Conservation (phyloP, 2,797 vertebrate genomes). For the Peromyscus aztecus region DNA sequence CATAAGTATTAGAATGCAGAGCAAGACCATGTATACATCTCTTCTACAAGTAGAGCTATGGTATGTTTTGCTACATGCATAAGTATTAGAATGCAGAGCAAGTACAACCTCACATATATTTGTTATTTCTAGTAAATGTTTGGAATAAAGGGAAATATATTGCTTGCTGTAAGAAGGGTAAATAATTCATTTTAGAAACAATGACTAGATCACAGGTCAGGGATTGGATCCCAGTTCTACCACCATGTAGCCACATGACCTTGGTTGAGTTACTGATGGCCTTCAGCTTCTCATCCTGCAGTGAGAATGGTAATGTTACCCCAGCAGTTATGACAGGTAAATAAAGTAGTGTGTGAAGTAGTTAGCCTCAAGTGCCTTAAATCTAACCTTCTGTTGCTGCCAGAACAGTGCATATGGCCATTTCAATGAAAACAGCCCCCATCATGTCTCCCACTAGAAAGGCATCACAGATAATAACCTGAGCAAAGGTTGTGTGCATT, state of each 20-base stretch:
- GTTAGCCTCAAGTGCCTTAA: background rate
- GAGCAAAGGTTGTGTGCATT: background rate
- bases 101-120: background rate
- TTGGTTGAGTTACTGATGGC: background rate
- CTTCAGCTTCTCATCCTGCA: slow-evolving; percentile 17
- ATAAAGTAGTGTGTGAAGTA: background rate
- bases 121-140: slow-evolving; percentile 46
- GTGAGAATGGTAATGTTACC: background rate
- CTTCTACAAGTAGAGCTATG: background rate
- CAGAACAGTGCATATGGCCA: background rate
- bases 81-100: slow-evolving; percentile 55
- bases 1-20: slow-evolving; percentile 56
- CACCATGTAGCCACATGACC: background rate
- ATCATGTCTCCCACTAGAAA: background rate
- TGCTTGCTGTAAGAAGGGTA: background rate
- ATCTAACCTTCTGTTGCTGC: background rate
- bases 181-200: background rate
- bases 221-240: background rate
- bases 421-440: slow-evolving; percentile 28
- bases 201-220: background rate
- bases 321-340: background rate
- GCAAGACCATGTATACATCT: background rate
- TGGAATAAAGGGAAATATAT: background rate
- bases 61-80: slow-evolving; percentile 1
- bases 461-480: background rate